phyloP scores from a whole-genome alignment of 2,113 vertebrate genomes.

The Panurus biarmicus region DNA sequence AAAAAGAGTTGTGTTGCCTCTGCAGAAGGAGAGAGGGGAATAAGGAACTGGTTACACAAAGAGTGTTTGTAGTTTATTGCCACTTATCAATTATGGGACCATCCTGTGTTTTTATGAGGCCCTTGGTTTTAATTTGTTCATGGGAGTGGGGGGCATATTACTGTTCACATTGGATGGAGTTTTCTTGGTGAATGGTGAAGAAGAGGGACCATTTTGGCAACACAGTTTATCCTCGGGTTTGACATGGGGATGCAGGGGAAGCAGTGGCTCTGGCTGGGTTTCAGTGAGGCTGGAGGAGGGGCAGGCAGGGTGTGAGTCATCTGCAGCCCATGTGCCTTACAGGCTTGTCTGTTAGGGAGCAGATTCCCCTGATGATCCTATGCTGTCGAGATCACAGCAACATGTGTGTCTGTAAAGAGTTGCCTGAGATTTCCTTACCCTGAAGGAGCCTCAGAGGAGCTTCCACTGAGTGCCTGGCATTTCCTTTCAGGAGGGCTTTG shows the following conservation, averaged over 20 bases:
- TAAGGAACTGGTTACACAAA: background rate
- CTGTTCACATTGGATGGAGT: background rate
- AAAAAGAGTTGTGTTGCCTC: constrained; percentile 35
- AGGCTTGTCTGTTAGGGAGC: fast-evolving
- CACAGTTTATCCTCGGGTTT: background rate
- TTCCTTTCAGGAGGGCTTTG: background rate
- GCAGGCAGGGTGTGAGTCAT: background rate
- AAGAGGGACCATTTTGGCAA: background rate
- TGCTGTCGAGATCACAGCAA: fast-evolving
- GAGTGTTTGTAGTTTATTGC: constrained; percentile 35
- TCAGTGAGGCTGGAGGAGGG: background rate
- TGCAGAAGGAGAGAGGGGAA: background rate
- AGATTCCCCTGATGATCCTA: background rate
- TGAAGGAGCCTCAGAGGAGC: background rate
- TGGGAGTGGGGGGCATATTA: background rate
- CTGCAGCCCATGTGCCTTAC: background rate
- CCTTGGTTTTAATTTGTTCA: background rate
- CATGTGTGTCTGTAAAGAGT: background rate
- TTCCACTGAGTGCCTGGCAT: background rate
- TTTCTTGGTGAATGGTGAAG: constrained; percentile 3
- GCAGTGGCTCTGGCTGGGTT: background rate
- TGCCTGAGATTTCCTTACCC: background rate
- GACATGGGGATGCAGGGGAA: background rate
- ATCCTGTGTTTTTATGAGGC: background rate
- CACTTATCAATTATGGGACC: background rate